Percentiles rank a stretch among this genome's conserved stretches.
Evolutionary conservation across 1,140 invertebrate species (phyloP).

Genomic region (Chironomus striatipennis): DNA sequence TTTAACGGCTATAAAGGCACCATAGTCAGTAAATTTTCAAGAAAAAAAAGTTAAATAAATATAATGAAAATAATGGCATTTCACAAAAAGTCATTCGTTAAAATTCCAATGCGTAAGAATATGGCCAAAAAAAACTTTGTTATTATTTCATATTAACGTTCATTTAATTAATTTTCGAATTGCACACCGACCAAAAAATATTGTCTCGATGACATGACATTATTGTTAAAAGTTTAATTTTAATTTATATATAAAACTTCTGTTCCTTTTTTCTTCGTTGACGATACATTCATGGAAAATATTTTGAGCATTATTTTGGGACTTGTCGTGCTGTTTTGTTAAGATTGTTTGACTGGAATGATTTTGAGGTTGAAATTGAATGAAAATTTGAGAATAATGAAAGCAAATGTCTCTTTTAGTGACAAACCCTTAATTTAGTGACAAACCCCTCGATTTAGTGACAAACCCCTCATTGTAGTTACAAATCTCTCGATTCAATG

Average conservation of each 20-base stretch:
- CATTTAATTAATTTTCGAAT: slow-evolving; percentile 22
- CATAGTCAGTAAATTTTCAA: neutral
- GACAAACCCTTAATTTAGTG: too few species aligned
- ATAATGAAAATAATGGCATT: neutral
- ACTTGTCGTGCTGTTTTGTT: neutral
- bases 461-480: too few species aligned
- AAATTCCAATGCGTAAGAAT: slow-evolving; percentile 21
- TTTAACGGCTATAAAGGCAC: neutral
- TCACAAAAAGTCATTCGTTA: slow-evolving; percentile 16
- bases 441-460: too few species aligned
- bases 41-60: too few species aligned
- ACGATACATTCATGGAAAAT: too few species aligned
- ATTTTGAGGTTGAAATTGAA: too few species aligned
- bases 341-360: too few species aligned
- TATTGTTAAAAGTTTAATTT: slow-evolving; percentile 10
- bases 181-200: slow-evolving; percentile 1
- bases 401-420: too few species aligned
- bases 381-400: too few species aligned
- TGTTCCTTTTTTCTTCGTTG: neutral
- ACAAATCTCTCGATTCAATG: too few species aligned
- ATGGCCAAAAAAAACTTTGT: neutral
- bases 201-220: neutral
- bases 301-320: neutral
- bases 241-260: neutral
- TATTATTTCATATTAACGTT: slow-evolving; percentile 17